These are phyloP conservation scores for Sycophila texana DNA, from an alignment of 2,888 invertebrate genomes.

Conservation along the genomic window DNA sequence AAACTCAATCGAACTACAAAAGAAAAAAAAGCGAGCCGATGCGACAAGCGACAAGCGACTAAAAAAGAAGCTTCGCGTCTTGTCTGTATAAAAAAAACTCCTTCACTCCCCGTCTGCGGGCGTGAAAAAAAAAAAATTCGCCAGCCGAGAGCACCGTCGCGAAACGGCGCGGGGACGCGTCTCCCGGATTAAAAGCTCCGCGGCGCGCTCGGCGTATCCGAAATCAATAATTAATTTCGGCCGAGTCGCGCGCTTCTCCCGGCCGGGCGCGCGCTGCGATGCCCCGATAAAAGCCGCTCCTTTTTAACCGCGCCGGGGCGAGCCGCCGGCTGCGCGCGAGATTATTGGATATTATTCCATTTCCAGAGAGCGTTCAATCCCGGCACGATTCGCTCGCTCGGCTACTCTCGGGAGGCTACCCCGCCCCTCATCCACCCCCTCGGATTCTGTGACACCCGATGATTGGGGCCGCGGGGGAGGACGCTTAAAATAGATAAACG, in stretches of 20 bases:
- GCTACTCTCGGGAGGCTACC: constrained; percentile 64
- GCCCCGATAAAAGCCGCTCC: constrained; percentile 69
- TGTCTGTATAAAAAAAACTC: neutral
- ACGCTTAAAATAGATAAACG: constrained; percentile 59
- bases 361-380: constrained; percentile 74
- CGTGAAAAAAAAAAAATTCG: constrained; percentile 3
- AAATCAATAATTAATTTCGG: constrained; percentile 74
- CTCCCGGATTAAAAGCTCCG: constrained; percentile 70
- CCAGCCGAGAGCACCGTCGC: constrained; percentile 16
- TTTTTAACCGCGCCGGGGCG: constrained; percentile 67
- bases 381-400: constrained; percentile 74
- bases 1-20: neutral
- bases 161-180: constrained; percentile 59
- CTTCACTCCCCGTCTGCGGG: neutral
- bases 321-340: constrained; percentile 63
- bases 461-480: constrained; percentile 61
- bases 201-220: constrained; percentile 70
- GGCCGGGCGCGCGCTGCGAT: constrained; percentile 66
- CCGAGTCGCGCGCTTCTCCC: constrained; percentile 63
- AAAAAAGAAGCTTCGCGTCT: neutral
- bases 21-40: constrained; percentile 9
- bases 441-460: constrained; percentile 61
- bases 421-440: constrained; percentile 57
- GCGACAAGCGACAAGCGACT: neutral
- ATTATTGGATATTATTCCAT: constrained; percentile 76